Evolutionary conservation across 2,888 invertebrate genomes (phyloP), one percentile per base, ranked within the genome.

Genomic region (Euclidia mi): DNA sequence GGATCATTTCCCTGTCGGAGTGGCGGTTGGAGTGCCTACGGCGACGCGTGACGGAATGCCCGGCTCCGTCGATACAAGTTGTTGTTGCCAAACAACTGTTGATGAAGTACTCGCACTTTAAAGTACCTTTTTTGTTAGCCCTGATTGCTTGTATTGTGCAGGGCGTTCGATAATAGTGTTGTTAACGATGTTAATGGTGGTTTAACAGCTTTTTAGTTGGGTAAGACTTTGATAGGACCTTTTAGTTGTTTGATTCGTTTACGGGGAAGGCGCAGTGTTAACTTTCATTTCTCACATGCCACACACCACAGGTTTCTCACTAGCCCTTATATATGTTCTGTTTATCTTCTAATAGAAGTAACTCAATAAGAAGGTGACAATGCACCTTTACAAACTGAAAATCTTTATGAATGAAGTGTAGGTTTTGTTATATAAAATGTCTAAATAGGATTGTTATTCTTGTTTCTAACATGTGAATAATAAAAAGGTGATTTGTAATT

Each of bases 41-140:
- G 83, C 70, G 65, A 65, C 70, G 73, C 84, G 84, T 85, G 88
- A 84, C 78, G 85, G 87, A 85, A 88, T 86, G 88, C 78, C 59
- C 75, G 65, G 65, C 63, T 63, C 70, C 61, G 12, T 18, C 14
- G 40, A 38, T 56, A 41, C 44, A 29, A 66, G 65, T 75, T 76
- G 78, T 78, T 76, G 78, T 78, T 81, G 76, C 77, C 78, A 80
- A 82, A 83, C 80, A 84, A 79, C 69, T 73, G 65, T 66, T 75
- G 72, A 71, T 71, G 61, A 57, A 71, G 63, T 68, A 67, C 72
- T 72, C 38, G 68, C 53, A 56, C 38, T 61, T 59, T 46, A 49
- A 62, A 63, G 41, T 60, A 47, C 7, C 47, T 25, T 72, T 68
- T 72, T 73, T 76, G 70, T 73, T 43, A 48, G 48, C 58, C 69